Evolutionary conservation across 2,113 vertebrate genomes (phyloP), one percentile per base, ranked within the genome.

Genomic region (Solea solea): DNA sequence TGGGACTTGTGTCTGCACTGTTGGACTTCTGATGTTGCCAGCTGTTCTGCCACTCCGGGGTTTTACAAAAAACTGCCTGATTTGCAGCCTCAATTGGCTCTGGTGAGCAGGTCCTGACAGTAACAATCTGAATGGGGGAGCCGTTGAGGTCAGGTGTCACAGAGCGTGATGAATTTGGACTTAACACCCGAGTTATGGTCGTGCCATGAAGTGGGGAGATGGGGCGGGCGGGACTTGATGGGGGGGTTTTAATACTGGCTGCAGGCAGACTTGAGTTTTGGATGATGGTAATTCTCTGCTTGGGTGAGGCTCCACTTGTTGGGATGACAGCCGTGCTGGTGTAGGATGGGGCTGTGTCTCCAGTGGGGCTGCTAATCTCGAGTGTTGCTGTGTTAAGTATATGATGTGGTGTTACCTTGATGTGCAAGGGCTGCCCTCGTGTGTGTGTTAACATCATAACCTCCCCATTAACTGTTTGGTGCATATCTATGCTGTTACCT

Each of bases 231-330:
- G 95, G 94, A 65, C 91, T 95, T n/a, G 84, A 74, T 39, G 86
- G 65, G 1, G 84, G 91, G 48, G 82, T 65, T 89, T 94, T 97
- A 21, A 94, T 80, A 72, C 93, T 96, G 42, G 92, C 81, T 14
- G 94, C 87, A 2, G 86, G 57, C 27, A 77, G 34, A 34, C 81
- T 91, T 3, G 95, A 83, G 0, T 96, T 99, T 85, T 97, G 97
- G 74, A 98, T 95, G 75, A 98, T 98, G 58, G 96, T 98, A 65
- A 98, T 98, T 86, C 97, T 95, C 90, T 98, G 97, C 85, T 98
- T 99, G 39, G 95, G 94, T 11, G 95, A 93, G 9, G 86, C 85
- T 1, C 95, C 94, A 21, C 92, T 95, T 42, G 95, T 96, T 5
- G 97, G 96, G 87, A 98, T 97, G 68, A 97, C 92, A 0, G 97